Percentiles rank a stretch among this genome's conserved stretches.
These are phyloP conservation scores for Alauda arvensis DNA, from an alignment of 2,797 vertebrate genomes.

Conservation along the genomic window DNA sequence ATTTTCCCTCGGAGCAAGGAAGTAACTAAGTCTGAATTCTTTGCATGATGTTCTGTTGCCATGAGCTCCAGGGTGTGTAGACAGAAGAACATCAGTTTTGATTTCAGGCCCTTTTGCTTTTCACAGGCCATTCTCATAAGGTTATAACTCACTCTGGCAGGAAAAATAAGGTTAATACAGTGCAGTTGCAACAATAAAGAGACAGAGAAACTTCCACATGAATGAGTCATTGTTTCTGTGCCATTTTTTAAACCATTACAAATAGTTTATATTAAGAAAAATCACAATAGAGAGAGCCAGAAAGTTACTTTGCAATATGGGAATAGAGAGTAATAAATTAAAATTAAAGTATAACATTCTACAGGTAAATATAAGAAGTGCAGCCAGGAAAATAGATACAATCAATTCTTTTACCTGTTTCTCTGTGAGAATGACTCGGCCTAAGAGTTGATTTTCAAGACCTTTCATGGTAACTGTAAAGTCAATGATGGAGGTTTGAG, in stretches of 20 bases:
- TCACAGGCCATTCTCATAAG: neutral
- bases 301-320: neutral
- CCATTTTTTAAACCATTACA: neutral
- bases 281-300: neutral
- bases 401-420: slow-evolving; percentile 81
- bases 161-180: neutral
- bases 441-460: slow-evolving; percentile 92
- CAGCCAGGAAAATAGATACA: neutral
- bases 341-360: neutral
- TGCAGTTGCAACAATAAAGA: neutral
- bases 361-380: neutral
- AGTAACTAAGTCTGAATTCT: neutral
- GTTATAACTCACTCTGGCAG: neutral
- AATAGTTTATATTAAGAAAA: neutral
- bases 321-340: neutral
- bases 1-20: neutral
- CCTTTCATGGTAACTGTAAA: slow-evolving; percentile 96
- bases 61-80: neutral
- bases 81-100: neutral
- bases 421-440: slow-evolving; percentile 92
- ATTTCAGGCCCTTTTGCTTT: neutral
- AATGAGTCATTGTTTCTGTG: neutral
- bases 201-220: neutral
- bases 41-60: neutral
- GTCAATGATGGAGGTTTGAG: slow-evolving; percentile 92